phyloP scores from a whole-genome alignment of 2,113 vertebrate species.

The Eulemur macaco region DNA sequence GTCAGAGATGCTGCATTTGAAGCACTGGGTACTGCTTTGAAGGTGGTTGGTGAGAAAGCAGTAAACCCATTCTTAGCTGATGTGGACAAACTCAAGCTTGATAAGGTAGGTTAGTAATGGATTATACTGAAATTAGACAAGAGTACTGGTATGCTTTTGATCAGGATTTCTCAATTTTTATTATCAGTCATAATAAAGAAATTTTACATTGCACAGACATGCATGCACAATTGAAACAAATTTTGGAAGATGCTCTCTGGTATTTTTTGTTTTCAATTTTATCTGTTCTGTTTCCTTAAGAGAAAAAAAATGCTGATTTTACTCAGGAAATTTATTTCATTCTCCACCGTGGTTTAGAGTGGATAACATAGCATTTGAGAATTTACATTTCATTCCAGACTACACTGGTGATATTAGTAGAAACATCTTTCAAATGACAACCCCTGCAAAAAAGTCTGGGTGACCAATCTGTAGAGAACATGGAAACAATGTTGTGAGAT shows the following conservation, averaged over 20 bases:
- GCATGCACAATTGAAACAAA: background rate
- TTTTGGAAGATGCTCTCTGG: background rate
- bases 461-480: background rate
- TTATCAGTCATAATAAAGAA: background rate
- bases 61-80: conserved; percentile 96
- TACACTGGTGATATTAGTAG: background rate
- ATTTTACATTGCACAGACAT: background rate
- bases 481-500: conserved; percentile 25
- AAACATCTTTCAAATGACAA: conserved; percentile 39
- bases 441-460: background rate
- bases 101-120: conserved; percentile 89
- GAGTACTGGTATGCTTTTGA: background rate
- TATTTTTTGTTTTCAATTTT: conserved; percentile 5
- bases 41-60: conserved; percentile 96
- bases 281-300: background rate
- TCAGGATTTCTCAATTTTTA: background rate
- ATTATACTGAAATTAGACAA: background rate
- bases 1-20: conserved; percentile 98
- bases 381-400: conserved; percentile 30
- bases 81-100: conserved; percentile 97
- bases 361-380: conserved; percentile 14
- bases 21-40: conserved; percentile 95
- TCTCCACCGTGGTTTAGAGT: background rate
- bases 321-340: conserved; percentile 22
- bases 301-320: background rate